Evolutionary conservation across 1,140 invertebrate species (phyloP).

Genomic region (Lepidostoma basale): DNA sequence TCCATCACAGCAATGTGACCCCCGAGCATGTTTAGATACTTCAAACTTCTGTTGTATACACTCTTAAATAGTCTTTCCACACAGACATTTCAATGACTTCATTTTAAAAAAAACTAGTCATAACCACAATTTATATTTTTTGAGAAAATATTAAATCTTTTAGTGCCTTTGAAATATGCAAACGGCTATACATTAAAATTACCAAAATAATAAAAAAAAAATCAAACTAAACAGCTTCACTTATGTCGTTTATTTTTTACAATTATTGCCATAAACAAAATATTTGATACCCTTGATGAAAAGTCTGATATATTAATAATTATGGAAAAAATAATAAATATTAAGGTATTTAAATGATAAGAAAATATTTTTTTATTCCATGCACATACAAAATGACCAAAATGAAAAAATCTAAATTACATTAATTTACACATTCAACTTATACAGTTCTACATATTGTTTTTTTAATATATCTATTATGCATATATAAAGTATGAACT

Average conservation of each 20-base stretch:
- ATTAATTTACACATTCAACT: not conserved
- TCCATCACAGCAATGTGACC: slow-evolving; percentile 68
- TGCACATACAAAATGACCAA: not conserved
- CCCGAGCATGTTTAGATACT: slow-evolving; percentile 63
- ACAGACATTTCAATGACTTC: not conserved
- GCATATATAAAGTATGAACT: too few species aligned
- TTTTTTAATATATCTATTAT: too few species aligned
- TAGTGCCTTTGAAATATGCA: not conserved
- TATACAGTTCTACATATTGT: too few species aligned
- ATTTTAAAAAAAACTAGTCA: not conserved
- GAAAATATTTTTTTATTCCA: not conserved
- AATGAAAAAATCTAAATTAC: not conserved
- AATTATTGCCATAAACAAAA: not conserved
- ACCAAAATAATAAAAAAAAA: not conserved
- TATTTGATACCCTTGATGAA: not conserved
- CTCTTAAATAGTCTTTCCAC: not conserved
- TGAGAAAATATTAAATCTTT: not conserved
- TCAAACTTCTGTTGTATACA: not conserved
- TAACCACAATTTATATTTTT: not conserved
- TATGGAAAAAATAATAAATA: not conserved
- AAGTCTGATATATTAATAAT: not conserved
- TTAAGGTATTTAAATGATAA: not conserved
- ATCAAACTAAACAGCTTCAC: not conserved
- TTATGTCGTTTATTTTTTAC: not conserved
- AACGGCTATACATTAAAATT: too few species aligned